phyloP scores from a whole-genome alignment of 2,888 invertebrate genomes.

The Steinernema carpocapsae region DNA sequence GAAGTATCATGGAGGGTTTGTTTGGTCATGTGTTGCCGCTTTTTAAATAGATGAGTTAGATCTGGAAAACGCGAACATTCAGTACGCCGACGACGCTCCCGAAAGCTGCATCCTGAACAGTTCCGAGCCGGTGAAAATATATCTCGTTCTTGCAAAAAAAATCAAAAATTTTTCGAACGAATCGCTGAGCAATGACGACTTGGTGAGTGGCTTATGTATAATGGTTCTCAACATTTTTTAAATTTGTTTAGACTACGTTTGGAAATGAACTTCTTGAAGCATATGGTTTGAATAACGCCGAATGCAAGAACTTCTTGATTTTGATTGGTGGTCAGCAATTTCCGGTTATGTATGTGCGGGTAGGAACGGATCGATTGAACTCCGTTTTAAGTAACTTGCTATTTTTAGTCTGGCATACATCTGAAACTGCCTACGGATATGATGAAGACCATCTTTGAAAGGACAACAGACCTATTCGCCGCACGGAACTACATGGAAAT shows the following conservation, averaged over 20 bases:
- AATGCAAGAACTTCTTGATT: slow-evolving; percentile 64
- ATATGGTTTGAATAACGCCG: slow-evolving; percentile 56
- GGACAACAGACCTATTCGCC: slow-evolving; percentile 62
- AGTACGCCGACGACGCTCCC: slow-evolving; percentile 61
- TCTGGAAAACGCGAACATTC: slow-evolving; percentile 54
- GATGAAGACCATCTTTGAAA: slow-evolving; percentile 54
- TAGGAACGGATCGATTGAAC: slow-evolving; percentile 35
- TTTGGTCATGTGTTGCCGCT: background rate
- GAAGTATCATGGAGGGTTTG: slow-evolving; percentile 59
- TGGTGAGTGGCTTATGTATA: slow-evolving; percentile 49
- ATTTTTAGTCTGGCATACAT: slow-evolving; percentile 60
- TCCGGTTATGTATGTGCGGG: slow-evolving; percentile 64
- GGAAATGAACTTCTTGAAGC: slow-evolving; percentile 60
- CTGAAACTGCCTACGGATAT: slow-evolving; percentile 59
- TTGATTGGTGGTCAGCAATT: slow-evolving; percentile 64
- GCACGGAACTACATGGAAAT: slow-evolving; percentile 67
- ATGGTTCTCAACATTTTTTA: background rate
- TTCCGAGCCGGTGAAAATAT: slow-evolving; percentile 60
- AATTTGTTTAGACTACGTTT: slow-evolving; percentile 58
- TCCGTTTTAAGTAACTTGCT: background rate
- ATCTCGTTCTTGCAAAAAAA: slow-evolving; percentile 64
- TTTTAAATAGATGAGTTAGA: slow-evolving; percentile 42
- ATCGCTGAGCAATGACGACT: slow-evolving; percentile 59
- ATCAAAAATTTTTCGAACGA: slow-evolving; percentile 63
- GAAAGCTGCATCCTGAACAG: slow-evolving; percentile 53